Base-by-base conservation (phyloP, 1,140 invertebrate genomes). In the Hesperophylax magnus region DNA sequence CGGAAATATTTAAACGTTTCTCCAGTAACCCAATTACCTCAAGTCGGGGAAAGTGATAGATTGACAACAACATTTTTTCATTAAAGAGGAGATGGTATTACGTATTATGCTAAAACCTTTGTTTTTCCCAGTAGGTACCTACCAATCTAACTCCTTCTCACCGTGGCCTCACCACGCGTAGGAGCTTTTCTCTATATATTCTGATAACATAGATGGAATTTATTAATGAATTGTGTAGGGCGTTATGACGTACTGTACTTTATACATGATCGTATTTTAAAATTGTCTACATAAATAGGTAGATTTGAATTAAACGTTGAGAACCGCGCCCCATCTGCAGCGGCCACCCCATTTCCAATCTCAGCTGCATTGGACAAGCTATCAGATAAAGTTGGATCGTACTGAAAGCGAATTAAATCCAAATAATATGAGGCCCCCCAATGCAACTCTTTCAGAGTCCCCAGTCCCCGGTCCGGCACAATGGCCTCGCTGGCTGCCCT, bases 381-480 rank as follows among this genome's bases (percentile, higher is more conserved):
- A 84, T 84, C 82, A 79, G 82, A 84, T 84, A 81, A 84, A 81
- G 71, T 77, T 74, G 75, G 11, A 47, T 47, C 39, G 39, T 81
- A 81, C 78, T 81, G 78, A 74, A 83, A 84, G 77, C 67, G 82
- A 84, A 84, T 84, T 84, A 81, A 81, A 56, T 72, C 65, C 72
- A 61, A 76, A 82, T 69, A 58, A 47, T 52, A 22, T 15, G 31
- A 22, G 60, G 47, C 47, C 18, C 47, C 69, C 58, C 24, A 14
- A 27, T 47, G 39, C 39, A 47, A 47, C 39, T 47, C 39, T 47
- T 47, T 47, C 39, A 47, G 39, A 14, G 39, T 47, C 7, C 7
- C 34, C 34, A 39, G 34, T 5, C 34, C 34, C 34, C 34, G 1
- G 39, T 47, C 39, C n/a, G 53, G 47, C 27, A 78, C 76, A 56